These are phyloP conservation scores for Harlomillsia oculata DNA, from an alignment of 1,140 invertebrate species.

Conservation along the genomic window DNA sequence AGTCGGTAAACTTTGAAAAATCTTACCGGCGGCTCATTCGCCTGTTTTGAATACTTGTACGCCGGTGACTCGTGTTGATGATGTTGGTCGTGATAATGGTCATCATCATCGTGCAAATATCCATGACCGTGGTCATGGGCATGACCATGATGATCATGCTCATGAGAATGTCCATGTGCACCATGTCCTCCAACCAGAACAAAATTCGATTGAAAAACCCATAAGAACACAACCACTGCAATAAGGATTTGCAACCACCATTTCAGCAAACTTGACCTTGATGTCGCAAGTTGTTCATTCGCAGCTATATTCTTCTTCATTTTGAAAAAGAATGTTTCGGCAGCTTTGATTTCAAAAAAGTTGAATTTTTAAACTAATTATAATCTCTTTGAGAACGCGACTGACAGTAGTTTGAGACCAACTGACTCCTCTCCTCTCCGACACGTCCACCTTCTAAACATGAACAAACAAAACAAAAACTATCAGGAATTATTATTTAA, in stretches of 20 bases:
- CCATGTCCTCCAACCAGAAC: constrained; percentile 32
- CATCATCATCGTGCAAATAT: constrained; percentile 39
- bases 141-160: constrained; percentile 35
- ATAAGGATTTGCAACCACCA: constrained; percentile 6
- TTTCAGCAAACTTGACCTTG: background rate
- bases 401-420: too few species aligned
- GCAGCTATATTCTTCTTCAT: too few species aligned
- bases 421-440: too few species aligned
- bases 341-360: too few species aligned
- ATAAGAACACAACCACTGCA: constrained; percentile 27
- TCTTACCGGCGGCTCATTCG: constrained; percentile 46
- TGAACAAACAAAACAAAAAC: too few species aligned
- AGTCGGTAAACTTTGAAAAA: background rate
- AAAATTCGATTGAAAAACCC: constrained; percentile 48
- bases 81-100: constrained; percentile 37
- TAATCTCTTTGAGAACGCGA: too few species aligned
- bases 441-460: too few species aligned
- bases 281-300: background rate
- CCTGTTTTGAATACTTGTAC: constrained; percentile 64
- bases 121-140: constrained; percentile 39
- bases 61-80: constrained; percentile 48
- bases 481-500: too few species aligned
- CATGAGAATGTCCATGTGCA: constrained; percentile 36
- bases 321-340: too few species aligned
- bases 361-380: too few species aligned